These are phyloP conservation scores for Sinhomidia bicolor DNA, from an alignment of 2,888 invertebrate species.

Conservation along the genomic window DNA sequence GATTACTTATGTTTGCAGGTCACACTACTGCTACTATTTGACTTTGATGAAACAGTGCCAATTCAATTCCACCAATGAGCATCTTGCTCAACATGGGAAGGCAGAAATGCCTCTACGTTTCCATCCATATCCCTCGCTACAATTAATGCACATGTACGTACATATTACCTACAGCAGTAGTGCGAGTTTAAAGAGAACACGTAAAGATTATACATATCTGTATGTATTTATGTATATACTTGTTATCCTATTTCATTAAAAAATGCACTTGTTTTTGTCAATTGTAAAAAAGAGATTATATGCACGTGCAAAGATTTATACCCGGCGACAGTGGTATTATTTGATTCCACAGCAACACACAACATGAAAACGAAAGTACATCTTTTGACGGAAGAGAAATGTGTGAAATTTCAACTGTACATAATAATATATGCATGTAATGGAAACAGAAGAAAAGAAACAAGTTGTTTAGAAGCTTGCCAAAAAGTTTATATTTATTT, in stretches of 20 bases:
- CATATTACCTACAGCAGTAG: too few relatives aligned
- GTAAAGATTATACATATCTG: too few relatives aligned
- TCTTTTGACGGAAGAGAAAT: too few relatives aligned
- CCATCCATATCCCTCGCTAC: too few relatives aligned
- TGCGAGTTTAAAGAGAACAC: too few relatives aligned
- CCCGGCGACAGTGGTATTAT: neutral
- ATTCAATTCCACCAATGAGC: slow-evolving; percentile 30
- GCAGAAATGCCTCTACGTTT: neutral
- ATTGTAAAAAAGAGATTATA: too few relatives aligned
- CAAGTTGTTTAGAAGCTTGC: slow-evolving; percentile 33
- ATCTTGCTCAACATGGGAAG: neutral
- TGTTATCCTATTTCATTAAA: too few relatives aligned
- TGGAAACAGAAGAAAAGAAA: neutral
- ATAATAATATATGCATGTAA: too few relatives aligned
- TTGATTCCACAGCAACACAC: neutral
- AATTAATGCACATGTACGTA: too few relatives aligned
- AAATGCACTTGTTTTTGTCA: neutral
- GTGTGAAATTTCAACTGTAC: too few relatives aligned
- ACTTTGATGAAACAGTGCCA: slow-evolving; percentile 50
- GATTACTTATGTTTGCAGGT: slow-evolving; percentile 26
- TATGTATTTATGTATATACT: too few relatives aligned
- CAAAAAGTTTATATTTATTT: slow-evolving; percentile 19
- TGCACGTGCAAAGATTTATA: slow-evolving; percentile 4
- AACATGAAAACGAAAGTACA: neutral
- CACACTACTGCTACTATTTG: neutral